Base-by-base conservation (phyloP, 2,888 invertebrate genomes). In the Pasiphila rectangulata region DNA sequence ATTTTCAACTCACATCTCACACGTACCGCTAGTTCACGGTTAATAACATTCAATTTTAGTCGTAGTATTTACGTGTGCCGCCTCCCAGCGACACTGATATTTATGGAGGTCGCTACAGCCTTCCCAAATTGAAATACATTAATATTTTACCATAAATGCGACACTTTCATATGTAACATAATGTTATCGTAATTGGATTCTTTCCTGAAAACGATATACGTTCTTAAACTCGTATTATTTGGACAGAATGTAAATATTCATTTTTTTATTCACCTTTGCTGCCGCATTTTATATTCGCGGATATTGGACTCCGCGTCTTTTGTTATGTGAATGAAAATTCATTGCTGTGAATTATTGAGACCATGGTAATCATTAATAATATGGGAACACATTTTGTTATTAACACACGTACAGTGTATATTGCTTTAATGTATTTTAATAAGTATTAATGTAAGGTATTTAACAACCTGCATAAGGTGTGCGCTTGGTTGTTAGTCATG, bases 111-210 rank as follows among this genome's bases (percentile, higher is more conserved):
- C 81, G 83, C 76, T 77, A 79, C 77, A 79, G 78, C 77, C 79
- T 77, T 72, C 73, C 83, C 84, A 85, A 88, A 88, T 87, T 88
- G 87, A 87, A 88, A 88, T 85, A 87, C 85, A 88, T 88, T 88
- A 86, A 88, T 88, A 88, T 87, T 84, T 86, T 84, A 87, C 83
- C 85, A 86, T 85, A 86, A 87, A 86, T 78, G 85, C 84, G 87
- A 88, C 87, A 86, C 80, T 86, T 87, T 84, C 84, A 79, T 79
- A 80, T 79, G 80, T 74, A 77, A 83, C 85, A 83, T 84, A 84
- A 83, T 85, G 83, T 83, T 86, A 84, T 83, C 85, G 81, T 86
- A 87, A 87, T 86, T 86, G 86, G 80, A 83, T 87, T 85, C 84
- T 82, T 84, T 82, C 80, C 77, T 78, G 73, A 71, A 47, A 73